Evolutionary conservation across 2,797 vertebrate genomes (phyloP).

Genomic region (Coregonus suidteri): DNA sequence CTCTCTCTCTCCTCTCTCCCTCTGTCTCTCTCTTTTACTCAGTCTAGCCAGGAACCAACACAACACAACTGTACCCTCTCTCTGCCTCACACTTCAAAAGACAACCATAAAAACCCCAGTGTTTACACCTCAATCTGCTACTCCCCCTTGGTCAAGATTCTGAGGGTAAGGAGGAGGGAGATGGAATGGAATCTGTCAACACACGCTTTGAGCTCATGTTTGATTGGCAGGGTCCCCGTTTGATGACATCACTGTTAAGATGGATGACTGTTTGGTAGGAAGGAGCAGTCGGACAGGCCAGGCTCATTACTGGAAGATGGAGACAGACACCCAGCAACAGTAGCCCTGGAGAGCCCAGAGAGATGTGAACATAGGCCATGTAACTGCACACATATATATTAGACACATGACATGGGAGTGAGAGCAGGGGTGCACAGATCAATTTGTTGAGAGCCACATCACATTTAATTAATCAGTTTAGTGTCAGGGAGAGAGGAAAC

Average conservation of each 20-base stretch:
- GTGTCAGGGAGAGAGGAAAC: not conserved
- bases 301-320: no score
- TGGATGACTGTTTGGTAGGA: not conserved
- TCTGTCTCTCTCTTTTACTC: not conserved
- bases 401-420: no score
- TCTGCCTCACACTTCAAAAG: conserved; percentile 12
- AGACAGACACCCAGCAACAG: no score
- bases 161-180: not conserved
- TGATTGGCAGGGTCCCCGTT: not conserved
- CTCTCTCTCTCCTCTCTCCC: no score
- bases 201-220: not conserved
- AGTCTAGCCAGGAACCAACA: conserved; percentile 21
- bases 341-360: no score
- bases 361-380: no score
- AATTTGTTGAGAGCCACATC: no score
- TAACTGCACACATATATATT: no score
- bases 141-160: not conserved
- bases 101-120: not conserved
- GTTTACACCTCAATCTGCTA: not conserved
- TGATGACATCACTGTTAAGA: not conserved
- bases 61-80: not conserved
- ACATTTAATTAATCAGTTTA: not conserved
- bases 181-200: no score
- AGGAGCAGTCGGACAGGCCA: no score
- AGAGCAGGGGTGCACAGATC: no score